These are phyloP conservation scores for Pterois miles DNA, from an alignment of 2,797 vertebrate species.

Conservation along the genomic window DNA sequence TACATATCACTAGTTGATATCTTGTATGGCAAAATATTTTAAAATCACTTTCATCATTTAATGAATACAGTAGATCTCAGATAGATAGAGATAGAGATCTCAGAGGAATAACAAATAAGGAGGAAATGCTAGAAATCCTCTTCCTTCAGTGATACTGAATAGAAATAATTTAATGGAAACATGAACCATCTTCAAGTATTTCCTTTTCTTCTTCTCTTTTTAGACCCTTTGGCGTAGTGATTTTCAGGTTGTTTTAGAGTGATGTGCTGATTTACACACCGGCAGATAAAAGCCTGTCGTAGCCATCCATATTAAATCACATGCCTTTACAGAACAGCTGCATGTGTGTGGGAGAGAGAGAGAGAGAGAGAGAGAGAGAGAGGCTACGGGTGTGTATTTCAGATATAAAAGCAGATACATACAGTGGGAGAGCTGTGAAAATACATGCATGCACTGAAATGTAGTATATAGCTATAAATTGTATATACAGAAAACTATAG, in stretches of 20 bases:
- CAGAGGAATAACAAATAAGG: neutral
- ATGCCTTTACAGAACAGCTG: conserved; percentile 24
- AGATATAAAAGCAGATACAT: conserved; percentile 25
- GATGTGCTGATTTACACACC: conserved; percentile 86
- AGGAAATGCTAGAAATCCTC: neutral
- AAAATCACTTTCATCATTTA: neutral
- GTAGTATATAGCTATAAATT: conserved; percentile 33
- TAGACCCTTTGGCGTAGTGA: conserved; percentile 6
- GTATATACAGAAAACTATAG: neutral
- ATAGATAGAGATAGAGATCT: neutral
- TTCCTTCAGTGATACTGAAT: neutral
- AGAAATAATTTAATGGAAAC: conserved; percentile 19
- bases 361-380: neutral
- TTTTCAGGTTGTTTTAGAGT: conserved; percentile 52
- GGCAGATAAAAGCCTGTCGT: conserved; percentile 85
- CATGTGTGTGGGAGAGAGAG: neutral
- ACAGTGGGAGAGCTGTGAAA: conserved; percentile 37
- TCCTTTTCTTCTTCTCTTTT: neutral
- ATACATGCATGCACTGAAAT: conserved; percentile 46
- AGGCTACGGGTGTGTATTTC: neutral
- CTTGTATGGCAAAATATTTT: neutral
- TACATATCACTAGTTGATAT: too few species aligned
- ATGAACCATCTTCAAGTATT: conserved; percentile 4
- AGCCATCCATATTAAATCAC: conserved; percentile 83
- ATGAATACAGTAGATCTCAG: too few species aligned